Conservation (phyloP, 2,888 invertebrate species). For the Rhagonycha fulva region DNA sequence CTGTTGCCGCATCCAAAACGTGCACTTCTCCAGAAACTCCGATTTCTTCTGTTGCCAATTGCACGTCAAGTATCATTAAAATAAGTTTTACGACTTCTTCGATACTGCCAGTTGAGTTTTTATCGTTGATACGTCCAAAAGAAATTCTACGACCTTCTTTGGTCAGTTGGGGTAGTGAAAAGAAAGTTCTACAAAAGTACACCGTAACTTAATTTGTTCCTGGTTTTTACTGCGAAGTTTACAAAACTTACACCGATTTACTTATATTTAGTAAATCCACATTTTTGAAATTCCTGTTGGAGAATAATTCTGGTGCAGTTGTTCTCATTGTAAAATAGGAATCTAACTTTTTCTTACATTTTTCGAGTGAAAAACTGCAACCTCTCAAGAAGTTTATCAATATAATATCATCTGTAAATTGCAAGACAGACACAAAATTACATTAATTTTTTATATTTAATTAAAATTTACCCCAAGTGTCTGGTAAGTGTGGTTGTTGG, state of each 20-base stretch:
- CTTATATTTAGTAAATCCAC: slow-evolving; percentile 74
- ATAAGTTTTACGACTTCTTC: too few relatives aligned
- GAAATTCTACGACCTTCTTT: too few relatives aligned
- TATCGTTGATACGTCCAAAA: too few relatives aligned
- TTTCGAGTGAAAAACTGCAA: slow-evolving; percentile 86
- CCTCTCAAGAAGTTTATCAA: slow-evolving; percentile 83
- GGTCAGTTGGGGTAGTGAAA: slow-evolving; percentile 55
- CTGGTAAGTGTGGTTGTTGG: slow-evolving; percentile 69
- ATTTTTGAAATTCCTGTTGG: slow-evolving; percentile 72
- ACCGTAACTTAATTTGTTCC: background rate
- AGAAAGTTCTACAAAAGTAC: slow-evolving; percentile 65
- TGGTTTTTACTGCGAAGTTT: too few relatives aligned
- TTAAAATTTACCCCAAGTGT: background rate
- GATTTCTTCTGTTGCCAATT: too few relatives aligned
- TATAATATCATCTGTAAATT: slow-evolving; percentile 74
- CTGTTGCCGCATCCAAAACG: slow-evolving; percentile 55
- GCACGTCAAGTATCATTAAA: too few relatives aligned
- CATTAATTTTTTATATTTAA: background rate
- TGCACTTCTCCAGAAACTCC: slow-evolving; percentile 56
- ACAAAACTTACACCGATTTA: slow-evolving; percentile 42
- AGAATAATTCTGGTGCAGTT: slow-evolving; percentile 82
- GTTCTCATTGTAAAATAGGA: slow-evolving; percentile 88
- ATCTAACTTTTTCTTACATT: slow-evolving; percentile 82
- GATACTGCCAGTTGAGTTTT: too few relatives aligned
- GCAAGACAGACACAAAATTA: slow-evolving; percentile 68